phyloP scores from a whole-genome alignment of 2,797 vertebrate species.

The Triplophysa yarkandensis region DNA sequence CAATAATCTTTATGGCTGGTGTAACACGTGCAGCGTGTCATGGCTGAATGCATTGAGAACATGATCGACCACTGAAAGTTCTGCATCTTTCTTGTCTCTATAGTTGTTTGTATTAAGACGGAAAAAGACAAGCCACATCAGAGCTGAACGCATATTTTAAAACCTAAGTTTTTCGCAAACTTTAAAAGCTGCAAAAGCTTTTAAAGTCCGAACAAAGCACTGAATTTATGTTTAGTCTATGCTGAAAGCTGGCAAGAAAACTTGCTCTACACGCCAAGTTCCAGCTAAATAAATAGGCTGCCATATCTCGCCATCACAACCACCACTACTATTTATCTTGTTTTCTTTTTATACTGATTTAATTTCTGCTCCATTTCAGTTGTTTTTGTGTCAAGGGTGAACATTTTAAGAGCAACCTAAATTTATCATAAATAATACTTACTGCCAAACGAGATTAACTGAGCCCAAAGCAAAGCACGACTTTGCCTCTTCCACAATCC shows the following conservation, averaged over 20 bases:
- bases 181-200: neutral
- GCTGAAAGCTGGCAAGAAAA: constrained; percentile 19
- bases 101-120: neutral
- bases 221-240: constrained; percentile 12
- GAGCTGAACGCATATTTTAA: neutral
- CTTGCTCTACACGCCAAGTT: constrained; percentile 1
- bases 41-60: constrained; percentile 6
- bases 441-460: constrained; percentile 4
- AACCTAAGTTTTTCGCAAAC: neutral
- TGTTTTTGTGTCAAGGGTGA: constrained; percentile 9
- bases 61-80: constrained; percentile 17
- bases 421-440: constrained; percentile 10
- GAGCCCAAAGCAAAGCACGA: neutral
- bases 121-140: neutral
- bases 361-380: neutral
- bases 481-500: neutral
- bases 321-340: neutral
- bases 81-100: neutral
- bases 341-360: neutral
- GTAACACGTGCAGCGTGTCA: constrained; percentile 33
- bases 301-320: neutral
- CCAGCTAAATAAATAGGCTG: constrained; percentile 20
- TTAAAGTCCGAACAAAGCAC: neutral
- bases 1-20: constrained; percentile 49
- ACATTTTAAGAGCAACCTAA: neutral